Evolutionary conservation across 2,888 invertebrate species (phyloP).

Genomic region (Thymelicus sylvestris): DNA sequence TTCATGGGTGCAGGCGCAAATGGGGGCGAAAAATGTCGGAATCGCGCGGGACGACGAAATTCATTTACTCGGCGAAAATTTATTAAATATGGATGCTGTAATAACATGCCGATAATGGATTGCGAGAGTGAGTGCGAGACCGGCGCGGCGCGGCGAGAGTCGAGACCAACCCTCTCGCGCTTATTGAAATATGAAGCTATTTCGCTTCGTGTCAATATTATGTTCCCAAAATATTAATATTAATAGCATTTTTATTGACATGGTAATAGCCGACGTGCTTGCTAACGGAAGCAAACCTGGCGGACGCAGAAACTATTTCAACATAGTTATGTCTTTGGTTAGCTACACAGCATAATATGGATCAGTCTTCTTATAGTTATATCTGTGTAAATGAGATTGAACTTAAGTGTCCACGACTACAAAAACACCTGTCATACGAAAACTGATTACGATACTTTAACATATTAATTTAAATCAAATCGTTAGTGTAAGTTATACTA

Average conservation of each 20-base stretch:
- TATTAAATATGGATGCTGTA: slow-evolving; percentile 29
- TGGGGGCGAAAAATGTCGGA: slow-evolving; percentile 20
- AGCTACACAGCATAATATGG: no score
- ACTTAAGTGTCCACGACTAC: no score
- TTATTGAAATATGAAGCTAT: slow-evolving; percentile 7
- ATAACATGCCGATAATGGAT: slow-evolving; percentile 29
- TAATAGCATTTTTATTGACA: background rate
- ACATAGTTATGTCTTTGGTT: no score
- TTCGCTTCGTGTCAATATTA: background rate
- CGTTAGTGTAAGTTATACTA: no score
- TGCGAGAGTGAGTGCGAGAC: slow-evolving; percentile 1
- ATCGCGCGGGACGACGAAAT: slow-evolving; percentile 21
- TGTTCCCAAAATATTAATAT: background rate
- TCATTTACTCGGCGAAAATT: slow-evolving; percentile 36
- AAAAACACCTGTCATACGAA: no score
- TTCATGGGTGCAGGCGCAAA: slow-evolving; percentile 32
- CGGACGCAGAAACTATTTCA: no score
- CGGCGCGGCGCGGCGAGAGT: background rate
- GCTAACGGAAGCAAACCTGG: no score
- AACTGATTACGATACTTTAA: no score
- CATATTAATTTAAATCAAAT: no score
- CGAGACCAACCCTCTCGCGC: background rate
- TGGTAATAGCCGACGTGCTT: background rate
- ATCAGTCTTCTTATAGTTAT: no score
- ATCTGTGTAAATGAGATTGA: no score